Percentiles rank a stretch among this genome's conserved stretches.
These are phyloP conservation scores for Brassicogethes aeneus DNA, from an alignment of 2,888 invertebrate species.

Conservation along the genomic window DNA sequence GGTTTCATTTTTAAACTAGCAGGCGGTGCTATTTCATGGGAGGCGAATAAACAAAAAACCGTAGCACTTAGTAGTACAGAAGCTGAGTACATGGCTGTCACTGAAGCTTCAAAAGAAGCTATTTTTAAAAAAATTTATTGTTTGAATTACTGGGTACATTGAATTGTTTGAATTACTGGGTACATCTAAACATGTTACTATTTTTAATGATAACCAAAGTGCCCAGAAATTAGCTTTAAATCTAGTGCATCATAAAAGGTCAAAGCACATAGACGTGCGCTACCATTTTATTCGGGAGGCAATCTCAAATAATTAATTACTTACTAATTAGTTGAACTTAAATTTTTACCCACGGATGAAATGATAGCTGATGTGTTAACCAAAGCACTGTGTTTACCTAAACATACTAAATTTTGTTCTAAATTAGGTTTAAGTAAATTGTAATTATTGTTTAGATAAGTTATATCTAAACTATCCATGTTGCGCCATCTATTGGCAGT, in stretches of 20 bases:
- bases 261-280: not conserved
- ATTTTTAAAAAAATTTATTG: slow-evolving; percentile 8
- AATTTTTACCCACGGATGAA: slow-evolving; percentile 11
- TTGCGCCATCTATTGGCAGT: not conserved
- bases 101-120: slow-evolving; percentile 17
- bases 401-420: slow-evolving; percentile 2
- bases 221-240: not conserved
- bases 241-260: not conserved
- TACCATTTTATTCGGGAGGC: slow-evolving; percentile 6
- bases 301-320: slow-evolving; percentile 6
- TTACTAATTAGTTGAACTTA: slow-evolving; percentile 8
- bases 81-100: slow-evolving; percentile 19
- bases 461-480: slow-evolving; percentile 1
- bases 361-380: slow-evolving; percentile 18
- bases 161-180: not conserved
- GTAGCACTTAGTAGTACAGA: too few species aligned
- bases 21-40: slow-evolving; percentile 16
- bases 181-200: not conserved
- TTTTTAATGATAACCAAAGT: not conserved
- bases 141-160: not conserved
- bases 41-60: slow-evolving; percentile 21
- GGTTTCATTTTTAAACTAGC: slow-evolving; percentile 20
- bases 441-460: not conserved
- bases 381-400: slow-evolving; percentile 9
- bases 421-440: slow-evolving; percentile 3